Evolutionary conservation across 37 sponge, comb jelly and placozoan species (phyloP), one percentile per base, ranked within the genome.

Genomic region (Petrosia ficiformis): DNA sequence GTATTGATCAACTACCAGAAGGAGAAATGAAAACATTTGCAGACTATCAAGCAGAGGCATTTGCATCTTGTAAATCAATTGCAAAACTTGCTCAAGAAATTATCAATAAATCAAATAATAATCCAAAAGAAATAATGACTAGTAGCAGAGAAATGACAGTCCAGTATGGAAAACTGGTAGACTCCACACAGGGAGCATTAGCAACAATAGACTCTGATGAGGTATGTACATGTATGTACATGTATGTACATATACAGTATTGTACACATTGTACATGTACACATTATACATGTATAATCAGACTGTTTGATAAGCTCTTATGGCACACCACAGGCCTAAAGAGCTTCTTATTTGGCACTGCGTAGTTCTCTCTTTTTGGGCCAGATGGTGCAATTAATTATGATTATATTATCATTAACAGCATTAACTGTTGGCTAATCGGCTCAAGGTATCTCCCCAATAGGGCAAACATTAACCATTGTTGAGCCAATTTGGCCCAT

Each of bases 31-130:
- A 80, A 43, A 75, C 73, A 26, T 95, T 82, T 39, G 74, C 84
- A 74, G 93, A 85, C 70, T 95, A 86, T 72, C 96, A 95, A 68
- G 76, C 72, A 2, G 70, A 42, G 28, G 77, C 83, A 21, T 82
- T 82, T 41, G 71, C 33, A 0, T n/a, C 28, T 4, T 67, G 75
- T 64, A 73, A 71, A 21, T 38, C 35, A 19, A 75, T 95, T 22
- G 81, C 82, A 30, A 81, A 71, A 35, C 72, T 80, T n/a, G 75
- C 87, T 31, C 93, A 93, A 71, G 90, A 92, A 4, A 80, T 86
- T 78, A 89, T 86, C 40, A 54, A 31, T 14, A 54, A 57, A 57
- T 73, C 31, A 14, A 24, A 75, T 5, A 42, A 19, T 70, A 65
- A 32, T 32, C 79, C 90, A 3, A 56, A 30, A 14, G 80, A 74